Evolutionary conservation across 30 jellyfish, hydroid and myxozoan genomes (phyloP), one percentile per base, ranked within the genome.

Genomic region (Aurelia sp.): DNA sequence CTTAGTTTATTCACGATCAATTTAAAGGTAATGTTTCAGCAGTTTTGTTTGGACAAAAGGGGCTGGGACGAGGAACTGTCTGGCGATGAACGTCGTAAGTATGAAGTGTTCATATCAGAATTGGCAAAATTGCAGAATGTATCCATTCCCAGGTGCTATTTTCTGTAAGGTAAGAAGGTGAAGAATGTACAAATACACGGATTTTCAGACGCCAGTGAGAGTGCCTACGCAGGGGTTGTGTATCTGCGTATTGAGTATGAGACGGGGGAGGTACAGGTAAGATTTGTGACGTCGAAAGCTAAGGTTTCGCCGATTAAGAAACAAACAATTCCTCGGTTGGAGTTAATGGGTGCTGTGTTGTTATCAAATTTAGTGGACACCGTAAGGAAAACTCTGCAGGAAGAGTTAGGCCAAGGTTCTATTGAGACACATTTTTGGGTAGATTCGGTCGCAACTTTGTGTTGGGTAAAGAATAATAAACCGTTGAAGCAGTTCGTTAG

Each of bases 301-400:
- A 86, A 86, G 86, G 98, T 92, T 19, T 52, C 81, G 30, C 98
- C 93, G 48, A 60, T 92, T 47, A 85, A 86, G 75, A 22, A 33
- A 60, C 90, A 76, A 51, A 63, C 86, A 38, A 87, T 85, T 21
- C 94, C 98, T 20, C 81, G 94, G 15, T 82, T 86, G 10, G 98
- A 92, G 66, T 76, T 85, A 38, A 70, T 86, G 35, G 94, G 94
- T n/a, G 93, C 97, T 40, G 22, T 40, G 40, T 57, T 92, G 70
- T 10, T 58, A 16, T 17, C 67, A 58, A 58, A 6, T 16, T 20
- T 58, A 58, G 67, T 58, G 13, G 67, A 58, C 8, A 58, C 30
- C 30, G 67, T 58, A 0, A 58, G 3, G 30, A 58, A 10, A 0
- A 58, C 67, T 10, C 16, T 58, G 4, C 67, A 58, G 24, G 67